Conservation (phyloP, 2,888 invertebrate species). For the Tridacna gigas region DNA sequence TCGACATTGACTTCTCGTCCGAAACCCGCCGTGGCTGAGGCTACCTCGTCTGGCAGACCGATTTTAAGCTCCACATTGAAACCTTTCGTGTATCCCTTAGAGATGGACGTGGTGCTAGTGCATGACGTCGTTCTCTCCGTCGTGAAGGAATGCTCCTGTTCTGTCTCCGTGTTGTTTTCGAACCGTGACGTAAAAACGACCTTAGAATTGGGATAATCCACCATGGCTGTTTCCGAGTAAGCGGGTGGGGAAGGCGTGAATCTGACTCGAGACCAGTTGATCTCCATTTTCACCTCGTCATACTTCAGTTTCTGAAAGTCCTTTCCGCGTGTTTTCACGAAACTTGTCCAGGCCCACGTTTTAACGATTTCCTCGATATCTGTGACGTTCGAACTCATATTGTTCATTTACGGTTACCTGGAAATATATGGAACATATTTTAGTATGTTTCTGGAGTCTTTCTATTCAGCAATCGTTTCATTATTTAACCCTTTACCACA, state of each 20-base stretch:
- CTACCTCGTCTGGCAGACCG: constrained; percentile 85
- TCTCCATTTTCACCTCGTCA: constrained; percentile 80
- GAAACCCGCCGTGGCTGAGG: constrained; percentile 84
- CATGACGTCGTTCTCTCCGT: constrained; percentile 82
- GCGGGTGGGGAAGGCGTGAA: constrained; percentile 81
- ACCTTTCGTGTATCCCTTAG: constrained; percentile 83
- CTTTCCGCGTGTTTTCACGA: constrained; percentile 81
- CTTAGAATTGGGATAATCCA: constrained; percentile 72
- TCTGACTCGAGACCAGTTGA: constrained; percentile 84
- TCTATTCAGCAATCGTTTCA: too few species aligned
- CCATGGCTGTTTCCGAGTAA: constrained; percentile 72
- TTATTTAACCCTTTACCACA: too few species aligned
- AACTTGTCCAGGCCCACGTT: constrained; percentile 84
- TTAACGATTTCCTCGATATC: constrained; percentile 83
- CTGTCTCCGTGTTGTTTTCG: constrained; percentile 80
- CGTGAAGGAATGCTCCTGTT: constrained; percentile 83
- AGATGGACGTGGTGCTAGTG: constrained; percentile 76
- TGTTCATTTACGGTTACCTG: background rate
- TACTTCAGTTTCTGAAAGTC: constrained; percentile 79
- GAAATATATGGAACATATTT: background rate
- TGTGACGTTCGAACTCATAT: constrained; percentile 67
- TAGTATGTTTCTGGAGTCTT: too few species aligned
- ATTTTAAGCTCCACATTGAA: constrained; percentile 85
- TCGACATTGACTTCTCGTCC: constrained; percentile 83
- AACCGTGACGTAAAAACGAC: constrained; percentile 82